Base-by-base conservation (phyloP, 2,113 vertebrate species). In the Scomber scombrus region DNA sequence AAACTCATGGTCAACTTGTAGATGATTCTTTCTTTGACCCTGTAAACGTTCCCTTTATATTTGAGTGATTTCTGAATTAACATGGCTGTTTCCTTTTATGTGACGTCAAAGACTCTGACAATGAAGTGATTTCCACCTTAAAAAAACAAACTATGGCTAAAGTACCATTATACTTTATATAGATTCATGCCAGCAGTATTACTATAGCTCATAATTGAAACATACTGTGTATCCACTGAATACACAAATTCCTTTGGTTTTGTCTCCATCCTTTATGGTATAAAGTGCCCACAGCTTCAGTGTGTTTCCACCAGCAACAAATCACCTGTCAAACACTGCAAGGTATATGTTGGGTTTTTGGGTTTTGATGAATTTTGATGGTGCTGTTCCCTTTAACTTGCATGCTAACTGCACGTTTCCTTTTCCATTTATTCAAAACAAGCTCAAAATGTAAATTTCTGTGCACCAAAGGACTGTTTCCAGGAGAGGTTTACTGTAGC, bases 161-260 rank as follows among this genome's bases (percentile, higher is more conserved):
- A 61, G 7, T 19, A 31, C 1, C 49, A 56, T 31, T 5, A 63
- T 65, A 10, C 21, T 29, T 55, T 12, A 12, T 58, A 54, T 9
- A 60, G 16, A 70, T 11, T 15, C 31, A 58, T 19, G 31, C 14
- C 18, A 56, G 23, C 23, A 14, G 51, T 19, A 15, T 31, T 5
- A 62, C 10, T 70, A 19, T 15, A 63, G 34, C 10, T 15, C 1
- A 0, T 19, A 58, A 49, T 69, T 34, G 12, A 79, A 71, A 69
- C 56, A 58, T 21, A n/a, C 40, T 31, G 52, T 65, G 21, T 51
- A 50, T 45, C 10, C 5, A 1, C 45, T 19, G 21, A 50, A 50
- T 47, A 8, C 57, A 45, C 10, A 43, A 55, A 45, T 64, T 82
- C 58, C 16, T 51, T 15, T 64, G 65, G 64, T 43, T 58, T 66